Evolutionary conservation across 2,113 vertebrate species (phyloP).

Genomic region (Pseudolaguvia tuberculata): DNA sequence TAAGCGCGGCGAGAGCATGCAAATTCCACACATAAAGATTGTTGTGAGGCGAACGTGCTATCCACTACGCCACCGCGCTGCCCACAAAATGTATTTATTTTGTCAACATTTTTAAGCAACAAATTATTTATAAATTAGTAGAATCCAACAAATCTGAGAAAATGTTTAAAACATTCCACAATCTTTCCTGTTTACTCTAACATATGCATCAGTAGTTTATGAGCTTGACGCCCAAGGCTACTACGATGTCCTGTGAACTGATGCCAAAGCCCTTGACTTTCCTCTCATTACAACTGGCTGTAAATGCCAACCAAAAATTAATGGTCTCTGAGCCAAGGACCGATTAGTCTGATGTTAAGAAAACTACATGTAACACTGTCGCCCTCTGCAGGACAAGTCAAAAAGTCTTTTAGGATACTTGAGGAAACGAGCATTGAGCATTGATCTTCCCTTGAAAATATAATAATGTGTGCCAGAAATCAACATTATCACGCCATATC

Average conservation of each 20-base stretch:
- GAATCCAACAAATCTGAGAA: too few species aligned
- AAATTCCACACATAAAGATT: too few species aligned
- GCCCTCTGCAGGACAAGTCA: constrained; percentile 35
- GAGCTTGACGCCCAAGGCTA: too few species aligned
- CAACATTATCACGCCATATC: neutral
- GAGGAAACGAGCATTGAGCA: neutral
- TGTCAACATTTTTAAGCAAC: too few species aligned
- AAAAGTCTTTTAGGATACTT: neutral
- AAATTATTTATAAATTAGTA: too few species aligned
- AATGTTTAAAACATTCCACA: too few species aligned
- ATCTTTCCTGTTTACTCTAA: too few species aligned
- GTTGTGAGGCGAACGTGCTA: too few species aligned
- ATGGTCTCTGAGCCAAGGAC: neutral
- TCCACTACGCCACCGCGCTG: too few species aligned
- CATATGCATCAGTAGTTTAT: too few species aligned
- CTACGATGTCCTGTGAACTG: neutral
- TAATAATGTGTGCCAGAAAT: neutral
- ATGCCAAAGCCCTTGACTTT: neutral
- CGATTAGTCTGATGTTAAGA: neutral
- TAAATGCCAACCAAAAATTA: neutral
- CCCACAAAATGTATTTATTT: too few species aligned
- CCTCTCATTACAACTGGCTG: neutral
- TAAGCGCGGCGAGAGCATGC: too few species aligned
- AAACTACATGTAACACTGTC: constrained; percentile 11
- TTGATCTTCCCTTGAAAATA: neutral